Conservation (phyloP, 2,888 invertebrate species). For the Perdita meconis region DNA sequence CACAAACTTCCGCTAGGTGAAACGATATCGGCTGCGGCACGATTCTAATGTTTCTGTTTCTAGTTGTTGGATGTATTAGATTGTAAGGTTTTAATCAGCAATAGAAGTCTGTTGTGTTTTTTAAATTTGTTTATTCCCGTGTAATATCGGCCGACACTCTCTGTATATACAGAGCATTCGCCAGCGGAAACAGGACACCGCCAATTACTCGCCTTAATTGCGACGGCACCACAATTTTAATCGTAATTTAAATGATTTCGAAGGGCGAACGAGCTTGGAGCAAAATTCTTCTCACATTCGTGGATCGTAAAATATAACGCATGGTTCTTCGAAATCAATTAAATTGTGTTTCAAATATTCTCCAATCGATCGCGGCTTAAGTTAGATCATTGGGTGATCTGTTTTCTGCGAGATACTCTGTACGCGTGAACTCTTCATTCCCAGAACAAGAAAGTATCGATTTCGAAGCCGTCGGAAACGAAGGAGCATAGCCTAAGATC, state of each 20-base stretch:
- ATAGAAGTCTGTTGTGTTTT: constrained; percentile 74
- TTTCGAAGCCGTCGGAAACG: neutral
- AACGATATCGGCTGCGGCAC: constrained; percentile 64
- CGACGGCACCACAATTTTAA: too few species aligned
- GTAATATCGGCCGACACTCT: constrained; percentile 46
- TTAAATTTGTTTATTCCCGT: constrained; percentile 55
- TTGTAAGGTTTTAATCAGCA: constrained; percentile 72
- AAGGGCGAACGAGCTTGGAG: neutral
- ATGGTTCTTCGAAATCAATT: neutral
- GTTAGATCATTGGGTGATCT: neutral
- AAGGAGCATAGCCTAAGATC: neutral
- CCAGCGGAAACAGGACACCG: neutral
- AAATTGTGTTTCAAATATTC: neutral
- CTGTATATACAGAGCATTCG: constrained; percentile 26
- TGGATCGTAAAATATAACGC: neutral
- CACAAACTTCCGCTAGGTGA: constrained; percentile 4
- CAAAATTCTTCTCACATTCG: neutral
- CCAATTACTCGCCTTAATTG: neutral
- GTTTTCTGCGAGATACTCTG: neutral
- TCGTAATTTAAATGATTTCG: too few species aligned
- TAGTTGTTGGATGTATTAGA: constrained; percentile 77
- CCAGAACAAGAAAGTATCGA: neutral
- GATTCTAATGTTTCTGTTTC: constrained; percentile 75
- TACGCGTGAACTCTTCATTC: neutral
- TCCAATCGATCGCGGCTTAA: neutral